Base-by-base conservation (phyloP, 2,113 vertebrate species). In the Psilopsiagon aurifrons region DNA sequence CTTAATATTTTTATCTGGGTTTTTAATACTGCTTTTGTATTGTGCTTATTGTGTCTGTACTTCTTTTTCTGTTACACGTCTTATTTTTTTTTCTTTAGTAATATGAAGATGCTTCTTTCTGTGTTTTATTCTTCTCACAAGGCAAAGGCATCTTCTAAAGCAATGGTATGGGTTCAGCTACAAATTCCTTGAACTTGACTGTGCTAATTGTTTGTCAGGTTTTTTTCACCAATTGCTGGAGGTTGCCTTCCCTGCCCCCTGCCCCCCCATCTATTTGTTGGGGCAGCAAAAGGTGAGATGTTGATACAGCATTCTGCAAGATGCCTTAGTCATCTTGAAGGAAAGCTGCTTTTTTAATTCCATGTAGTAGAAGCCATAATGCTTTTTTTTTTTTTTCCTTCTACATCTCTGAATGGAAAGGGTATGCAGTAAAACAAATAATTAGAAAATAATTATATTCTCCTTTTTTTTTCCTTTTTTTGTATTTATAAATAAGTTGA, bases 161-260 rank as follows among this genome's bases (percentile, higher is more conserved):
- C 44, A 46, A 19, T 44, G 17, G 60, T 19, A 6, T 55, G 24
- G 57, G 12, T 83, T 76, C 49, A 83, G n/a, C n/a, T 88, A 35
- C 27, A 66, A 75, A 71, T 63, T 70, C 71, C n/a, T 63, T 66
- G 7, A 90, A 70, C 5, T 12, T 66, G 25, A 37, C 8, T 37
- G 54, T 51, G 64, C 33, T 66, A 33, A 16, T 39, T 64, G 28
- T 33, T 20, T 20, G 33, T 57, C 3, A 4, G 20, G 13, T 52
- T 59, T 10, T 57, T 83, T 62, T 39, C 4, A 1, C 29, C n/a
- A 11, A 13, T 57, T 57, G 14, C 8, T 70, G 10, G 60, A 55
- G 9, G 7, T 73, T 3, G 6, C 35, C 2, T 37, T 31, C 49
- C 54, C 11, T 17, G 0, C 9, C 2, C 11, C 3, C 4, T 2